Conservation (phyloP, 1,140 invertebrate genomes). For the Melanaphis sacchari region DNA sequence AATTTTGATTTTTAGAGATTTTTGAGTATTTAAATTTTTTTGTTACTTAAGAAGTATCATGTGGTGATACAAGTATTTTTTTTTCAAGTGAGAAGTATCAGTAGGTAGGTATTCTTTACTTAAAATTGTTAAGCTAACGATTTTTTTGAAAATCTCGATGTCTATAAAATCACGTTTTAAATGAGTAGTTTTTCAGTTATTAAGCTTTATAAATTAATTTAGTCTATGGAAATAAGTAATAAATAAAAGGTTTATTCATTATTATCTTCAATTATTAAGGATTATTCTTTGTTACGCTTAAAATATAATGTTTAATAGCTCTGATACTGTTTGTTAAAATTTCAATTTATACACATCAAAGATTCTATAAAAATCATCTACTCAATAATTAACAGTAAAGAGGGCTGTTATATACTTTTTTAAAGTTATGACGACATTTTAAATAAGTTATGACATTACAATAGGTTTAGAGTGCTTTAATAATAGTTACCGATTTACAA, state of each 20-base stretch:
- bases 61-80: too few relatives aligned
- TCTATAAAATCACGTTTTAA: too few relatives aligned
- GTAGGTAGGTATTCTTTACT: too few relatives aligned
- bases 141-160: too few relatives aligned
- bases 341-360: background rate
- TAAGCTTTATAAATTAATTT: too few relatives aligned
- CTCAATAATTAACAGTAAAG: background rate
- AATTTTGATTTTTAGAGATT: too few relatives aligned
- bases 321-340: background rate
- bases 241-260: background rate
- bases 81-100: background rate
- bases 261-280: background rate
- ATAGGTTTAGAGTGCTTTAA: background rate
- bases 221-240: too few relatives aligned
- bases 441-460: background rate
- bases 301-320: background rate
- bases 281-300: background rate
- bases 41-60: too few relatives aligned
- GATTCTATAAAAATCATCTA: background rate
- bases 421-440: background rate
- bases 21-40: too few relatives aligned
- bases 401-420: background rate
- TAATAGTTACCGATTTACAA: background rate
- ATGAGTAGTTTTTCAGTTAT: too few relatives aligned
- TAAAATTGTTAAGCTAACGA: too few relatives aligned